These are phyloP conservation scores for Muricea muricata DNA, from an alignment of 92 coral and sea anemone genomes.

Conservation along the genomic window DNA sequence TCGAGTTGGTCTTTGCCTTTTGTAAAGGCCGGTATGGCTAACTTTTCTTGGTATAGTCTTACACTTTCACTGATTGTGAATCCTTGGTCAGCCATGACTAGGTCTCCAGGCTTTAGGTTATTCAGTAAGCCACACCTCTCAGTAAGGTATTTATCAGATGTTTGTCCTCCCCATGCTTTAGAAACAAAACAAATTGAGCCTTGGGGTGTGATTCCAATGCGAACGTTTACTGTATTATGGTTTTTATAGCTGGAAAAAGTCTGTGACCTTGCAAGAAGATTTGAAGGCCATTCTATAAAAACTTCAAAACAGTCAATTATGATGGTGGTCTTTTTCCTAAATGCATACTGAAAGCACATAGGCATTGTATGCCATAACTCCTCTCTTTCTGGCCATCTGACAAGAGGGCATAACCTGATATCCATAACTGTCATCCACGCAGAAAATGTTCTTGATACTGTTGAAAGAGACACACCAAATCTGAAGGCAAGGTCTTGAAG, in stretches of 20 bases:
- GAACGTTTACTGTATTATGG: neutral
- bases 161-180: neutral
- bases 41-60: conserved; percentile 30
- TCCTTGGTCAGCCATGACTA: neutral
- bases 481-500: conserved; percentile 66
- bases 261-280: conserved; percentile 41
- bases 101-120: neutral
- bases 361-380: conserved; percentile 45
- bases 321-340: conserved; percentile 38
- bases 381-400: conserved; percentile 54
- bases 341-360: conserved; percentile 56
- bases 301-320: conserved; percentile 14
- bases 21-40: conserved; percentile 55
- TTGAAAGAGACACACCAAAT: conserved; percentile 52
- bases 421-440: conserved; percentile 60
- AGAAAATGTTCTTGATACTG: conserved; percentile 61
- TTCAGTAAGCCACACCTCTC: neutral
- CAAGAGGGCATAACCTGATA: conserved; percentile 42
- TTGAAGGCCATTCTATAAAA: too few species aligned
- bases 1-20: conserved; percentile 45
- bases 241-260: neutral
- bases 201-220: conserved; percentile 5
- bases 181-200: conserved; percentile 2
- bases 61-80: neutral
- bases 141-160: neutral